phyloP scores from a whole-genome alignment of 2,888 invertebrate species.

The Calameuta idolon region DNA sequence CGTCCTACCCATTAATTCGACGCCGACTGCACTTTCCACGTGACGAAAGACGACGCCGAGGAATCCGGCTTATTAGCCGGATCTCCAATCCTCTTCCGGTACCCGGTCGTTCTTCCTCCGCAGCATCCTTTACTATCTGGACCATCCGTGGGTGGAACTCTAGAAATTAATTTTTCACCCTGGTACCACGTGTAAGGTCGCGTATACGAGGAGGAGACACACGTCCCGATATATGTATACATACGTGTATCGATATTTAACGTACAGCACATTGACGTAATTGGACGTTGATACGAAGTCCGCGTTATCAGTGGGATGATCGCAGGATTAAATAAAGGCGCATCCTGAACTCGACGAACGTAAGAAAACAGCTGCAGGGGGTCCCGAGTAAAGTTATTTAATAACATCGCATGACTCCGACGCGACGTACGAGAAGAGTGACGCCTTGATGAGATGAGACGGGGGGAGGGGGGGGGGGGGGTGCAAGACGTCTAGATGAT shows the following conservation, averaged over 20 bases:
- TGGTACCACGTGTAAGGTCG: no score
- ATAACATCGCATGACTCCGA: slow-evolving; percentile 34
- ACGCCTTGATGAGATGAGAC: not conserved
- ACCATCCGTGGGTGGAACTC: not conserved
- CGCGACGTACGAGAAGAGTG: slow-evolving; percentile 9
- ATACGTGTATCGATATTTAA: no score
- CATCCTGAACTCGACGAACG: not conserved
- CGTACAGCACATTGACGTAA: not conserved
- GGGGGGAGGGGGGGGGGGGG: not conserved
- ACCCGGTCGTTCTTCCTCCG: not conserved
- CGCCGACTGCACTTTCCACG: not conserved
- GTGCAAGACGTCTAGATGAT: not conserved
- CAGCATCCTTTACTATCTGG: not conserved
- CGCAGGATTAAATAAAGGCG: slow-evolving; percentile 22
- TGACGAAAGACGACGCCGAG: no score
- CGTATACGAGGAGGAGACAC: no score
- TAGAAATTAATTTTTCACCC: not conserved
- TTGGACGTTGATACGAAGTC: slow-evolving; percentile 20
- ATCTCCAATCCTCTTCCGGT: no score
- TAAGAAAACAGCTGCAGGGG: slow-evolving; percentile 31
- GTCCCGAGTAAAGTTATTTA: slow-evolving; percentile 35
- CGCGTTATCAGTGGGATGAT: slow-evolving; percentile 22
- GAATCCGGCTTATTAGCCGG: not conserved
- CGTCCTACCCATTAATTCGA: not conserved
- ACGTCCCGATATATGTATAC: no score